Percentiles rank a stretch among this genome's conserved stretches.
phyloP scores from a whole-genome alignment of 2,797 vertebrate genomes.

The Lemur catta region DNA sequence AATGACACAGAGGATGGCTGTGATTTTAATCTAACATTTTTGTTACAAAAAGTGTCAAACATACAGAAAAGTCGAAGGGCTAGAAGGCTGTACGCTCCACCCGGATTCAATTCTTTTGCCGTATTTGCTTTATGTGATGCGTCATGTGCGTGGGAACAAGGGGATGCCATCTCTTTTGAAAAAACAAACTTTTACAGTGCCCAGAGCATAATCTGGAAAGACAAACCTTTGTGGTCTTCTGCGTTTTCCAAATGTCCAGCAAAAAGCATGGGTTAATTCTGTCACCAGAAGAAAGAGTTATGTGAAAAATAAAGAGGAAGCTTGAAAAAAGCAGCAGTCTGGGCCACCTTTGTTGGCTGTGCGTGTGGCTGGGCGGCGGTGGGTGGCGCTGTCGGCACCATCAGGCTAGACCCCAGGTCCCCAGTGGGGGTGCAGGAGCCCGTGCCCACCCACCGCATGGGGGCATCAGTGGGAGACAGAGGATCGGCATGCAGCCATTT shows the following conservation, averaged over 20 bases:
- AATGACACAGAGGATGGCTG: no score
- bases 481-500: background rate
- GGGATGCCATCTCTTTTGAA: background rate
- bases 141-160: no score
- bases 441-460: background rate
- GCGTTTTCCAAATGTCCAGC: background rate
- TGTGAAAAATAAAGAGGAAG: background rate
- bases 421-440: rapidly evolving
- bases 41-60: background rate
- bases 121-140: rapidly evolving
- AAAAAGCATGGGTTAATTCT: background rate
- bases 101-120: background rate
- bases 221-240: background rate
- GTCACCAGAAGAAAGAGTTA: background rate
- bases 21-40: background rate
- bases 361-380: background rate
- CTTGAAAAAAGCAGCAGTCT: background rate
- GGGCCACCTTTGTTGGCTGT: no score
- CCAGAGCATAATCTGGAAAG: background rate
- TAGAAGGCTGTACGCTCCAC: rapidly evolving
- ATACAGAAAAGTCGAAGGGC: background rate
- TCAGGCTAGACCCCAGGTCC: background rate
- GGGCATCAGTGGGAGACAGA: background rate
- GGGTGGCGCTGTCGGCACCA: background rate
- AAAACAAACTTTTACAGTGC: background rate